A percentile compares a stretch with the other conserved stretches of the same genome.
Conservation (phyloP, 1,140 invertebrate species). For the Saccostrea echinata region DNA sequence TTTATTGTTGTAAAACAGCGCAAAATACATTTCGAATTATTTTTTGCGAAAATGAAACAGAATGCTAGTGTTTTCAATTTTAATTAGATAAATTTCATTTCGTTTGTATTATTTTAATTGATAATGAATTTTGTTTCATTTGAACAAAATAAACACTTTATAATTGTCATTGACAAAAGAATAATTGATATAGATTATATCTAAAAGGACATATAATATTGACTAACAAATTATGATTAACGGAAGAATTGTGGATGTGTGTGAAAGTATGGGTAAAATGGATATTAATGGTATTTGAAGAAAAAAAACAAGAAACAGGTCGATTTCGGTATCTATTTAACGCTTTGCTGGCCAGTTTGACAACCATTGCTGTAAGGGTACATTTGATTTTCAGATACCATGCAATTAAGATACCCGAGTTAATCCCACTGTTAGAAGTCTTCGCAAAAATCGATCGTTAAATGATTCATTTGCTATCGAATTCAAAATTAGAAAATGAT, state of each 20-base stretch:
- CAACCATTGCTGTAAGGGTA: background rate
- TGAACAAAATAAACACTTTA: no score
- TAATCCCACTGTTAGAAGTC: background rate
- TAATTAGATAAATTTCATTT: background rate
- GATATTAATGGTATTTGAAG: background rate
- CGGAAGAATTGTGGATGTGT: background rate
- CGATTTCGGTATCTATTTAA: constrained; percentile 17
- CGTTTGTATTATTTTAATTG: no score
- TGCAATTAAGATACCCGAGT: background rate
- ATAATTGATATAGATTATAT: background rate
- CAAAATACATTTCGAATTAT: background rate
- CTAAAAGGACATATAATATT: background rate
- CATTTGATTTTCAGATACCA: background rate
- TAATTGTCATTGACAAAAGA: background rate
- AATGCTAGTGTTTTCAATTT: background rate
- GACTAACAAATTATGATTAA: background rate
- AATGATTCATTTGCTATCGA: background rate
- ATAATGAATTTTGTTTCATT: no score
- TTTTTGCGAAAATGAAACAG: background rate
- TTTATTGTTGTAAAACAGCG: background rate
- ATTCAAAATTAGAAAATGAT: background rate
- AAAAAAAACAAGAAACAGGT: background rate
- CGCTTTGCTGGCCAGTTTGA: background rate
- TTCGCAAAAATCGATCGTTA: background rate
- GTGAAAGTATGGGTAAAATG: no score